Conservation (phyloP, 2,888 invertebrate species). For the Andrena praecox region DNA sequence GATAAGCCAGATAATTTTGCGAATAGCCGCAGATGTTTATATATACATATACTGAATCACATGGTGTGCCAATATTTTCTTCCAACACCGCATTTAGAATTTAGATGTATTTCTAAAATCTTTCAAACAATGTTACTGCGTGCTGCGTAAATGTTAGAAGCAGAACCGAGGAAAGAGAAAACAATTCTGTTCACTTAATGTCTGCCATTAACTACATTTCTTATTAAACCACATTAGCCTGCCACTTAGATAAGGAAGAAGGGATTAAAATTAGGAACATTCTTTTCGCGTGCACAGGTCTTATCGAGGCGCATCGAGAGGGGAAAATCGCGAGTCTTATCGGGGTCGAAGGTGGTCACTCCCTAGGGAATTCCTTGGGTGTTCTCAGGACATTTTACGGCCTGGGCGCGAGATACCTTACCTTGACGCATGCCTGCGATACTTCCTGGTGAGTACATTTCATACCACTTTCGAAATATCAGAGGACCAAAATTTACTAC, state of each 20-base stretch:
- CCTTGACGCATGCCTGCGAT: constrained; percentile 96
- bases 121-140: no score
- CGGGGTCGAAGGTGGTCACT: constrained; percentile 97
- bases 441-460: constrained; percentile 90
- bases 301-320: constrained; percentile 89
- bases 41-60: no score
- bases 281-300: constrained; percentile 86
- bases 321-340: constrained; percentile 95
- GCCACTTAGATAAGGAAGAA: not conserved
- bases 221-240: not conserved
- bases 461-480: constrained; percentile 64
- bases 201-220: no score
- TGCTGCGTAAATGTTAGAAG: no score
- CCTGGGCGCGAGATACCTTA: constrained; percentile 94
- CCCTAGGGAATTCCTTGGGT: constrained; percentile 95
- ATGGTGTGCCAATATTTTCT: not conserved
- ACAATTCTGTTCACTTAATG: no score
- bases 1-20: no score
- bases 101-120: no score
- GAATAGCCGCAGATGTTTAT: no score
- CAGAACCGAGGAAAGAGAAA: no score
- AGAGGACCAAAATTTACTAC: constrained; percentile 61
- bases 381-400: constrained; percentile 95
- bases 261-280: not conserved
- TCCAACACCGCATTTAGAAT: no score